Conservation (phyloP, 35 echinoderm and acorn worm species). For the Ophioderma brevispina region DNA sequence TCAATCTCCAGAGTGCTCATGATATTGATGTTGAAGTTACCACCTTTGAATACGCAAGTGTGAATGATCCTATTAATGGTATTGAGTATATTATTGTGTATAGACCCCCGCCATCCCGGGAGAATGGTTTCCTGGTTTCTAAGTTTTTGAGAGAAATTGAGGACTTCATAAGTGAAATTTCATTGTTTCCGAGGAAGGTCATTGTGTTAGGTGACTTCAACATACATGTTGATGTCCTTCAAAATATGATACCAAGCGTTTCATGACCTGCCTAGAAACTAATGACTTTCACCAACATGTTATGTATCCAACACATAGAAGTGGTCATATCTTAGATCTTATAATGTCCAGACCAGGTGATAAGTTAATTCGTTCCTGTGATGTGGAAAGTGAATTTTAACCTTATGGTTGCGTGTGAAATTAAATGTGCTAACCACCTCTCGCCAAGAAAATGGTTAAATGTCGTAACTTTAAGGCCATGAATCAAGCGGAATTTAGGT, state of each 20-base stretch:
- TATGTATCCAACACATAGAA: not conserved
- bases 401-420: not conserved
- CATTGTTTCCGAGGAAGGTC: not conserved
- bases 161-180: not conserved
- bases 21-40: not conserved
- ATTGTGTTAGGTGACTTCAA: slow-evolving; percentile 6
- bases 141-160: too few relatives aligned
- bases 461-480: not conserved
- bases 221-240: not conserved
- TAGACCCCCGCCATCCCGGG: not conserved
- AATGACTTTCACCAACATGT: slow-evolving; percentile 1
- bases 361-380: not conserved
- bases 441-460: not conserved
- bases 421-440: not conserved
- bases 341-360: not conserved
- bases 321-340: not conserved
- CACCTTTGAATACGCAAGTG: not conserved
- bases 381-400: not conserved
- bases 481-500: not conserved
- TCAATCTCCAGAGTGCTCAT: not conserved
- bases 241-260: not conserved
- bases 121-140: not conserved
- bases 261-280: not conserved
- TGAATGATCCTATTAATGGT: not conserved
- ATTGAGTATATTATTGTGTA: slow-evolving; percentile 2